phyloP scores from a whole-genome alignment of 1,140 invertebrate genomes.

The Phocides pigmalion region DNA sequence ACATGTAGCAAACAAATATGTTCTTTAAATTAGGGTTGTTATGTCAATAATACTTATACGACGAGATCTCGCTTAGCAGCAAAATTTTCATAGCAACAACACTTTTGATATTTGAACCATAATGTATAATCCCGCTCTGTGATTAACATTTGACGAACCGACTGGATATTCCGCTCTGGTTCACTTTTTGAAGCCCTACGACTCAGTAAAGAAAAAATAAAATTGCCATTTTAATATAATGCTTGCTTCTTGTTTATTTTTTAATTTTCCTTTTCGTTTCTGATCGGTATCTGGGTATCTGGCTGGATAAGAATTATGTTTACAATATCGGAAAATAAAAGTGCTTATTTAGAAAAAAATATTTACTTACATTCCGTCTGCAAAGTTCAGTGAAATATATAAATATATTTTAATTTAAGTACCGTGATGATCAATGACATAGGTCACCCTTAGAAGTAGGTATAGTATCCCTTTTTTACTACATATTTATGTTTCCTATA shows the following conservation, averaged over 20 bases:
- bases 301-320: conserved; percentile 14
- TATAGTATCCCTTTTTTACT: too few relatives aligned
- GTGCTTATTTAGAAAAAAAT: too few relatives aligned
- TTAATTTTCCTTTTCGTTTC: conserved; percentile 40
- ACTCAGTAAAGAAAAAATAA: conserved; percentile 55
- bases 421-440: too few relatives aligned
- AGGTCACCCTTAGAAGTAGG: too few relatives aligned
- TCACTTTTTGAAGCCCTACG: conserved; percentile 68
- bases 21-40: background rate
- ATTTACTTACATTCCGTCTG: too few relatives aligned
- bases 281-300: conserved; percentile 20
- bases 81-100: conserved; percentile 44
- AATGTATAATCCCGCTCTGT: conserved; percentile 70
- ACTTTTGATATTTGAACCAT: conserved; percentile 79
- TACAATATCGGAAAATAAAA: background rate
- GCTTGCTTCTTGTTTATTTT: conserved; percentile 50
- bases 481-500: too few relatives aligned
- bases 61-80: conserved; percentile 43
- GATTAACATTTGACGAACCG: conserved; percentile 78
- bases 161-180: conserved; percentile 70
- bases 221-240: conserved; percentile 47
- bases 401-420: too few relatives aligned
- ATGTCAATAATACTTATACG: conserved; percentile 12
- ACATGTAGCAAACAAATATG: background rate
- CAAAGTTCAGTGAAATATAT: too few relatives aligned